These are phyloP conservation scores for Stigmatopora nigra DNA, from an alignment of 2,113 vertebrate species.

Conservation along the genomic window DNA sequence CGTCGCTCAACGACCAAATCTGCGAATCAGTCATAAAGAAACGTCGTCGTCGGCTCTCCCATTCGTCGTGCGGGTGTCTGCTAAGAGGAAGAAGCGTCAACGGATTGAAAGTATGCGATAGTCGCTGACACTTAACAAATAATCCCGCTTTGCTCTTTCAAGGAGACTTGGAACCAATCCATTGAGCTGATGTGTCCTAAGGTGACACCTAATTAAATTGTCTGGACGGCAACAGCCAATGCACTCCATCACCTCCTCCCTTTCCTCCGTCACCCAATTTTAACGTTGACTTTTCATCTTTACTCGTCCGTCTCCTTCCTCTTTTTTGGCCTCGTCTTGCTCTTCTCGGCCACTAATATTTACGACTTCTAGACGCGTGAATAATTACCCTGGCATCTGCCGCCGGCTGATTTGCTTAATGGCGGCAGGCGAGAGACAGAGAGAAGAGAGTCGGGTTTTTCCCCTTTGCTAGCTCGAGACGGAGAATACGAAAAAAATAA, in stretches of 20 bases:
- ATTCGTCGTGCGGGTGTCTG: slow-evolving; percentile 61
- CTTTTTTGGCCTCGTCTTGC: slow-evolving; percentile 9
- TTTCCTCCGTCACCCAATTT: slow-evolving; percentile 17
- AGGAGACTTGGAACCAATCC: slow-evolving; percentile 71
- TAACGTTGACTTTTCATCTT: slow-evolving; percentile 31
- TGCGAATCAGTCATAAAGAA: slow-evolving; percentile 22
- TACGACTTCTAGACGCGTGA: slow-evolving; percentile 47
- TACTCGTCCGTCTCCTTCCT: slow-evolving; percentile 10
- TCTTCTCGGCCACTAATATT: slow-evolving; percentile 54
- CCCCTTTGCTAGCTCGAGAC: slow-evolving; percentile 37
- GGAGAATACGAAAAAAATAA: slow-evolving; percentile 56
- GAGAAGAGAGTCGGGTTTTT: slow-evolving; percentile 18
- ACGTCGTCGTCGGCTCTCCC: slow-evolving; percentile 31
- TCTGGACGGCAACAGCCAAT: slow-evolving; percentile 50
- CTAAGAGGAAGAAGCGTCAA: slow-evolving; percentile 63
- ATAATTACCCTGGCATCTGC: slow-evolving; percentile 64
- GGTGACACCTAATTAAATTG: slow-evolving; percentile 76
- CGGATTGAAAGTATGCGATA: slow-evolving; percentile 51
- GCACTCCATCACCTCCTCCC: slow-evolving; percentile 31
- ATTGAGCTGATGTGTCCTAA: slow-evolving; percentile 62
- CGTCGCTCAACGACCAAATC: slow-evolving; percentile 2
- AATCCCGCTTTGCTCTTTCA: slow-evolving; percentile 65
- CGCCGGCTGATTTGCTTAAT: slow-evolving; percentile 64
- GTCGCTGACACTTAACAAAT: slow-evolving; percentile 67
- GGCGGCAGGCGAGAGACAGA: slow-evolving; percentile 39